Base-by-base conservation (phyloP, 2,797 vertebrate genomes). In the Phrynocephalus guinanensis region DNA sequence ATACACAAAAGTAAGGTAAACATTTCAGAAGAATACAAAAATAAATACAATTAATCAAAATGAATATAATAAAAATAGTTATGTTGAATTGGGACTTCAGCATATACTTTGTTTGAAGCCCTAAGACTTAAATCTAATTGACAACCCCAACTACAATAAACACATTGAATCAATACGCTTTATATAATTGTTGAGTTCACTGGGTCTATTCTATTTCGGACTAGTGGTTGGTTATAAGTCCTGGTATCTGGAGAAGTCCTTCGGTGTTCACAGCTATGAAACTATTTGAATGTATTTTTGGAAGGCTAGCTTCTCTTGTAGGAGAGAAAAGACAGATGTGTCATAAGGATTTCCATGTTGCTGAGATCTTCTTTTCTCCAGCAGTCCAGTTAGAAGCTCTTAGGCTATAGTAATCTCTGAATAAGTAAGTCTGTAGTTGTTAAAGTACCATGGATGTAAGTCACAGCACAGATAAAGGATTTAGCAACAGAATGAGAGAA, bases 311-410 rank as follows among this genome's bases (percentile, higher is more conserved):
- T 73, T 33, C 70, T 68, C 81, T 28, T 60, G 70, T 87, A 81
- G 84, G 52, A 78, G 63, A 73, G 86, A 84, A 30, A 75, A 71
- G 30, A 44, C 79, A 3, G 52, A 76, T 79, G 20, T 13, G 52
- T 3, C 63, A 77, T 38, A 76, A 88, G 33, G 70, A 56, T 92
- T 84, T 68, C 86, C 80, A n/a, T 22, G 50, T 52, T 86, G 20
- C 84, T 5, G 88, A 92, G 67, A 82, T 44, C 1, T 48, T 30
- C 60, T 85, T 87, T 83, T 66, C 87, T 91, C 22, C 63, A 83
- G 87, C n/a, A 15, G 18, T 30, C 67, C 8, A 79, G 72, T 22
- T 86, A 88, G 68, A 26, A 89, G 13, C 50, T 86, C 63, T 44
- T 67, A 30, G 26, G 91, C 22, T 44, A 30, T 71, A 56, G 90